A percentile compares a stretch with the other conserved stretches of the same genome.
These are phyloP conservation scores for Acanthopagrus latus DNA, from an alignment of 2,797 vertebrate genomes.

Conservation along the genomic window DNA sequence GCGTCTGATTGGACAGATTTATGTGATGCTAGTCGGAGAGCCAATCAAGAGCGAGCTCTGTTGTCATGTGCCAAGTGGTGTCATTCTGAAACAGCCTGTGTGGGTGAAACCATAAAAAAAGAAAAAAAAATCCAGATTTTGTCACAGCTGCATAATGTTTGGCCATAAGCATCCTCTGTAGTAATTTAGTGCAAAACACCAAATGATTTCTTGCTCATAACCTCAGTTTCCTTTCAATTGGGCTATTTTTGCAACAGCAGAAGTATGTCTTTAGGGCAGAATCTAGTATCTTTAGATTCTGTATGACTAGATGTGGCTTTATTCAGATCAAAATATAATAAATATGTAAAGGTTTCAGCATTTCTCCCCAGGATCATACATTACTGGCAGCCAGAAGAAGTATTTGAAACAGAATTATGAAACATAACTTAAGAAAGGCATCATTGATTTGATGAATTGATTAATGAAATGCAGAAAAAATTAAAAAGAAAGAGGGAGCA, in stretches of 20 bases:
- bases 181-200: background rate
- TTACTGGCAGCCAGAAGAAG: background rate
- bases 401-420: background rate
- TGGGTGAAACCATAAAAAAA: background rate
- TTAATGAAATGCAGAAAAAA: background rate
- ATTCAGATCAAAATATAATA: background rate
- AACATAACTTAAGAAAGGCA: background rate
- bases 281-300: background rate
- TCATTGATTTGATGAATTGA: background rate
- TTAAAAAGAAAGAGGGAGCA: too few relatives aligned
- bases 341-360: background rate
- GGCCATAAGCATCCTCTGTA: background rate
- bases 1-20: constrained; percentile 13
- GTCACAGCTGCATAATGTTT: too few relatives aligned
- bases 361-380: background rate
- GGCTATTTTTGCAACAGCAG: background rate
- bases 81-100: constrained; percentile 23
- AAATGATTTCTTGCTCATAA: background rate
- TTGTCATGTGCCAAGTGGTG: constrained; percentile 21
- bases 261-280: too few relatives aligned
- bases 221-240: background rate
- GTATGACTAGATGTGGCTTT: background rate
- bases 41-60: constrained; percentile 28
- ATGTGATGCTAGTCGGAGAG: constrained; percentile 14
- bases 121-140: background rate